phyloP scores from a whole-genome alignment of 2,113 vertebrate genomes.

The Verasper variegatus region DNA sequence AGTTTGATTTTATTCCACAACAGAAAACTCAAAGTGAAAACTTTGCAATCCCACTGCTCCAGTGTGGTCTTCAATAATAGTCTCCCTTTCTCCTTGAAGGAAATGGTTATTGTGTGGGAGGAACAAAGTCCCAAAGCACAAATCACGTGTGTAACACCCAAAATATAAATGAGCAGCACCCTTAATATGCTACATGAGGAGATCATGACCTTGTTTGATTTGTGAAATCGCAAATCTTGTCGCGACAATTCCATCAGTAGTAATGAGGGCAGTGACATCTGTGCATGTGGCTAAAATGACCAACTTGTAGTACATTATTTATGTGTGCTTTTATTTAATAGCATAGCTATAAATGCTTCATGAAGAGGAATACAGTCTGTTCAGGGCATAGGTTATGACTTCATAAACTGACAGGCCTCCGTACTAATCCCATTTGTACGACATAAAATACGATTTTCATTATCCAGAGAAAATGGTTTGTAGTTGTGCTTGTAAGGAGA shows the following conservation, averaged over 20 bases:
- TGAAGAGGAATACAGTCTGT: background rate
- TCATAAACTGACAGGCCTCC: conserved; percentile 18
- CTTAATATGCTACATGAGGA: too few relatives aligned
- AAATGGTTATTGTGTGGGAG: too few relatives aligned
- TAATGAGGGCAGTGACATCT: background rate
- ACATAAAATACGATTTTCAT: conserved; percentile 29
- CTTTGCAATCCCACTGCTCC: conserved; percentile 1
- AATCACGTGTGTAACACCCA: too few relatives aligned
- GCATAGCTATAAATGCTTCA: background rate
- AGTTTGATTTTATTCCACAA: conserved; percentile 10
- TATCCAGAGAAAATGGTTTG: conserved; percentile 27
- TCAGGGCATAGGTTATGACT: background rate
- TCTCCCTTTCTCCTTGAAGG: too few relatives aligned
- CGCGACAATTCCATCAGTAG: too few relatives aligned
- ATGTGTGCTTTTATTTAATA: background rate
- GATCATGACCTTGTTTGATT: too few relatives aligned
- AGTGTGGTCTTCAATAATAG: too few relatives aligned
- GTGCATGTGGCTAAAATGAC: background rate
- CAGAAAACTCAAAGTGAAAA: conserved; percentile 6
- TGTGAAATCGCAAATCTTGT: too few relatives aligned
- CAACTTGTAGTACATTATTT: background rate
- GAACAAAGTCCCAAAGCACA: too few relatives aligned
- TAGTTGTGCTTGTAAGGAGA: conserved; percentile 19
- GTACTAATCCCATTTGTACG: conserved; percentile 28
- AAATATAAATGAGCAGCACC: too few relatives aligned